Evolutionary conservation across 2,797 vertebrate genomes (phyloP).

Genomic region (Margarornis squamiger): DNA sequence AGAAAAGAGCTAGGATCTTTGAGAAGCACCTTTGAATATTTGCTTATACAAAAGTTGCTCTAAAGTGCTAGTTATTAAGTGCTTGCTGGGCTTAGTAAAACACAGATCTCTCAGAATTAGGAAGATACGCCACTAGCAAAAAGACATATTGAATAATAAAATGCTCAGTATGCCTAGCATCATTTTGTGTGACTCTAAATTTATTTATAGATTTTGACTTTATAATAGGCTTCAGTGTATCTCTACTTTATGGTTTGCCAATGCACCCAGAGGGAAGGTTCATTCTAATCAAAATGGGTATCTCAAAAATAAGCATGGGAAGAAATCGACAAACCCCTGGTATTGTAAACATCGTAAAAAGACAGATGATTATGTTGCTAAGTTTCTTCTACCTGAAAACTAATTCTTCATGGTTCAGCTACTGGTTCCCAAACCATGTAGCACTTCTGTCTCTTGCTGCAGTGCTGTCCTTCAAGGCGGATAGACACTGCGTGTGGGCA

Average conservation of each 20-base stretch:
- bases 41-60: slow-evolving; percentile 51
- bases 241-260: slow-evolving; percentile 52
- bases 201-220: slow-evolving; percentile 71
- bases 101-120: slow-evolving; percentile 65
- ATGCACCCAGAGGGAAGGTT: slow-evolving; percentile 52
- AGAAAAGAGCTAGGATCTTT: slow-evolving; percentile 25
- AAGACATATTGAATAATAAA: slow-evolving; percentile 73
- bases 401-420: slow-evolving; percentile 37
- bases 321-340: slow-evolving; percentile 43
- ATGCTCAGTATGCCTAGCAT: slow-evolving; percentile 24
- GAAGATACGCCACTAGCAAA: slow-evolving; percentile 63
- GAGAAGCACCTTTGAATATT: slow-evolving; percentile 52
- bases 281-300: slow-evolving; percentile 66
- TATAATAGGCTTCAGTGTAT: slow-evolving; percentile 53
- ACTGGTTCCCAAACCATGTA: background rate
- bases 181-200: slow-evolving; percentile 62
- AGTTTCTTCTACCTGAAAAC: slow-evolving; percentile 61
- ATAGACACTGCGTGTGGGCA: background rate
- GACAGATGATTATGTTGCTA: slow-evolving; percentile 37
- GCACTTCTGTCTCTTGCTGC: background rate
- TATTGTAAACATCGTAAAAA: slow-evolving; percentile 47
- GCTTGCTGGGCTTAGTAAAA: slow-evolving; percentile 57
- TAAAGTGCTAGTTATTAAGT: slow-evolving; percentile 66
- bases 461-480: background rate
- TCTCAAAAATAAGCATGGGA: slow-evolving; percentile 55